Evolutionary conservation across 2,797 vertebrate species (phyloP), one percentile per base, ranked within the genome.

Genomic region (Tauraco hartlaubi): DNA sequence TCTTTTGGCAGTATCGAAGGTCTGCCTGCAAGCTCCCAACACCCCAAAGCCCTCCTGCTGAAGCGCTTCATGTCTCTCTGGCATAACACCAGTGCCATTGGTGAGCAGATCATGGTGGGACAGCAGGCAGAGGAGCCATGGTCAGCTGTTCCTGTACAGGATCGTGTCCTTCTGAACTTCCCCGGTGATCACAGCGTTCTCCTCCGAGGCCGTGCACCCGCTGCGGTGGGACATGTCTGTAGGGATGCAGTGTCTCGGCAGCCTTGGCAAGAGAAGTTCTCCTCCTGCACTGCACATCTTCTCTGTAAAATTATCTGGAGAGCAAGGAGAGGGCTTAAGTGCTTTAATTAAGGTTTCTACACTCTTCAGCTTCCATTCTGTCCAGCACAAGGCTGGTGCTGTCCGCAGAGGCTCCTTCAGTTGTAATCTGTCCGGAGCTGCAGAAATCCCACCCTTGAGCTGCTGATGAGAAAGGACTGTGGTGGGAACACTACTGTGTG

Each of bases 401-500:
- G n/a, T 29, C 46, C 61, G 68, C 48, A 22, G 56, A 51, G 21
- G 46, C 62, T 82, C 59, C 73, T 61, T 14, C 16, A 21, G 35
- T 7, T 67, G 17, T 20, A 11, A 17, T 17, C 51, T 31, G 15
- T 12, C 21, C 35, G 35, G 35, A 39, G 39, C 39, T 41, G 39
- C 12, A 14, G 58, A 16, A 51, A 29, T 52, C 46, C 52, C 48
- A 8, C 28, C 23, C 46, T 33, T 16, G 35, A 43, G 63, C 43
- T 80, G 58, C 1, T 41, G 73, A 15, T 41, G 59, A 21, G 66
- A 25, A 21, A 21, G 16, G 13, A 0, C 9, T 16, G 3, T 1
- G 37, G 3, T 3, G 39, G 84, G 48, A 69, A 48, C 0, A 2
- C 33, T 62, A 12, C 66, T 2, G 0, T 0, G 7, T 6, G 55